phyloP scores from a whole-genome alignment of 2,113 vertebrate species.

The Caloenas nicobarica region DNA sequence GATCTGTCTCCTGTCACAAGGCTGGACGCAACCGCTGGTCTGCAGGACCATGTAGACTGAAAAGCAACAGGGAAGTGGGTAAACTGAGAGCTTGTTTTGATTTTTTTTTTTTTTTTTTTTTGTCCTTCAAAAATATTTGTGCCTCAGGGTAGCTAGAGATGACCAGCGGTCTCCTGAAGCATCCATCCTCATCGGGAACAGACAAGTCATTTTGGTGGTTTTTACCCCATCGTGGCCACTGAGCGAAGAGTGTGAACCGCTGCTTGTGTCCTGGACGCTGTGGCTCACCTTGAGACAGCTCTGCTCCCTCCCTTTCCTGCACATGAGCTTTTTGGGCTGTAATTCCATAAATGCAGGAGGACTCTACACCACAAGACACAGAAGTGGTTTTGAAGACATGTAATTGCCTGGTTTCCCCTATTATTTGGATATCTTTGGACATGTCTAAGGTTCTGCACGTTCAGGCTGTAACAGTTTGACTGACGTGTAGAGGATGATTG shows the following conservation, averaged over 20 bases:
- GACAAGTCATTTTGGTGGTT: not conserved
- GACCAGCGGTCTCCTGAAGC: not conserved
- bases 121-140: not conserved
- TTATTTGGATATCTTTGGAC: not conserved
- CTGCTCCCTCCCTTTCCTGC: not conserved
- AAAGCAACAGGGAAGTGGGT: not conserved
- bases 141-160: not conserved
- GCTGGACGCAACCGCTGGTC: not conserved
- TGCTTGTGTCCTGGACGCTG: not conserved
- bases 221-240: rapidly evolving
- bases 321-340: not conserved
- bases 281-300: not conserved
- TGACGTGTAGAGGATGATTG: not conserved
- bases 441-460: not conserved
- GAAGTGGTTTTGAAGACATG: not conserved
- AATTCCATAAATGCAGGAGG: not conserved
- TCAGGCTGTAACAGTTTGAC: not conserved
- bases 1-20: not conserved
- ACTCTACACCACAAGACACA: not conserved
- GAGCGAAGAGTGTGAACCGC: not conserved
- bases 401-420: not conserved
- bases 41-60: not conserved
- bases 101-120: no score
- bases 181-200: not conserved
- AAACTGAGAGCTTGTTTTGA: not conserved